Base-by-base conservation (phyloP, 2,113 vertebrate species). In the Galbula dea region DNA sequence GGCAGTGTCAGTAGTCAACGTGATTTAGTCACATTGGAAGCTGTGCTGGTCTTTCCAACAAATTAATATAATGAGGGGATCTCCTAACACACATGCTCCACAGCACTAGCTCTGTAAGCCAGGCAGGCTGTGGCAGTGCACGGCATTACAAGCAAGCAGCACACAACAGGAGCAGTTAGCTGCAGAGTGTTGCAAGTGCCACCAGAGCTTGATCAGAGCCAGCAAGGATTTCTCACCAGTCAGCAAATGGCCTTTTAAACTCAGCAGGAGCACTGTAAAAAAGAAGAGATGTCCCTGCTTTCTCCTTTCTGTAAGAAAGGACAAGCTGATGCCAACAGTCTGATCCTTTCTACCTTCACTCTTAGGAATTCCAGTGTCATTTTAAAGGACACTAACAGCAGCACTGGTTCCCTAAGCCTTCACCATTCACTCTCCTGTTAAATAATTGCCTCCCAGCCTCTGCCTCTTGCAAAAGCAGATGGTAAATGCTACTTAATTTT, bases 401-500 rank as follows among this genome's bases (percentile, higher is more conserved):
- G 15, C 41, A 59, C 43, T 62, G 73, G 22, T 39, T 48, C 66
- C 23, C 39, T 51, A 63, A 63, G 45, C 36, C 51, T 51, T 30
- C 66, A 63, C 46, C 22, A 59, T 57, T 74, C 46, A 37, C 27
- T 79, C 66, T 34, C n/a, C 85, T 88, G 82, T 72, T 75, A 75
- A 76, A 88, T 86, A 81, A 46, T 4, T 37, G 29, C 82, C 72
- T 29, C 2, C 39, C 41, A 83, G 52, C 30, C 75, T 80, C 72
- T 58, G 32, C 23, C 43, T 69, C n/a, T 68, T 27, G 67, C 24
- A 86, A 89, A 94, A 90, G 29, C 68, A 77, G 75, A 87, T 54
- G 81, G 83, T 41, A 92, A 96, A 86, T 22, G n/a, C 84, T 86
- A 55, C 72, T 95, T 96, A 95, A 96, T 96, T 97, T 95, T 97